Percentiles rank a stretch among this genome's conserved stretches.
These are phyloP conservation scores for Ophiodon elongatus DNA, from an alignment of 2,113 vertebrate genomes.

Conservation along the genomic window DNA sequence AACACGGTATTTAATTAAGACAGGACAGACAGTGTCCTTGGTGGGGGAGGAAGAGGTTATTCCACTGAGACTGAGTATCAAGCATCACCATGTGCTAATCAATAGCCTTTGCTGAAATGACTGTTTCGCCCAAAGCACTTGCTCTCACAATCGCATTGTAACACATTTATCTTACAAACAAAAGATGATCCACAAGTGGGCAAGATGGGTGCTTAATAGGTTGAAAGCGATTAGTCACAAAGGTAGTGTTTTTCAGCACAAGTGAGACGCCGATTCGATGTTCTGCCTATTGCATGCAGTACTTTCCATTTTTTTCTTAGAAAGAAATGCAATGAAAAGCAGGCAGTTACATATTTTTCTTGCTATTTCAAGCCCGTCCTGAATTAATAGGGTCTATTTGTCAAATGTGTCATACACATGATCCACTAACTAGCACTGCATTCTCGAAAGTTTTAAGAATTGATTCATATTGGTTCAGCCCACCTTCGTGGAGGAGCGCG, in stretches of 20 bases:
- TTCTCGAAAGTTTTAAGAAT: neutral
- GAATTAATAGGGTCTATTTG: neutral
- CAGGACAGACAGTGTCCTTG: neutral
- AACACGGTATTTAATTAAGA: neutral
- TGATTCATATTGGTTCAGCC: neutral
- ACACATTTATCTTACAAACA: neutral
- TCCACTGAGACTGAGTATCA: neutral
- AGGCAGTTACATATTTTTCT: neutral
- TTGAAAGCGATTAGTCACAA: slow-evolving; percentile 3
- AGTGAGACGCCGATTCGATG: neutral
- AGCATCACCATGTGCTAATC: neutral
- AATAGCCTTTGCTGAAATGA: slow-evolving; percentile 2
- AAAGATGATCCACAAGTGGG: slow-evolving; percentile 45
- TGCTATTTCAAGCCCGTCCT: neutral
- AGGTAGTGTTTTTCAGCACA: neutral
- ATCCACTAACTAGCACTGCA: neutral
- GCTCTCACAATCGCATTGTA: neutral
- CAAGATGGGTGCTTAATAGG: neutral
- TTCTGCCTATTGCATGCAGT: neutral
- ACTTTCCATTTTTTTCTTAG: neutral
- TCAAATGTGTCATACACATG: neutral
- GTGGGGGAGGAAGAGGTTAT: neutral
- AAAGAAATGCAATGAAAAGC: neutral
- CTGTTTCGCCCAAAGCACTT: neutral
- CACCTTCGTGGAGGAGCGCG: neutral